Percentiles rank a stretch among this genome's conserved stretches.
Evolutionary conservation across 1,140 invertebrate species (phyloP).

Genomic region (Trichomalopsis sarcophagae): DNA sequence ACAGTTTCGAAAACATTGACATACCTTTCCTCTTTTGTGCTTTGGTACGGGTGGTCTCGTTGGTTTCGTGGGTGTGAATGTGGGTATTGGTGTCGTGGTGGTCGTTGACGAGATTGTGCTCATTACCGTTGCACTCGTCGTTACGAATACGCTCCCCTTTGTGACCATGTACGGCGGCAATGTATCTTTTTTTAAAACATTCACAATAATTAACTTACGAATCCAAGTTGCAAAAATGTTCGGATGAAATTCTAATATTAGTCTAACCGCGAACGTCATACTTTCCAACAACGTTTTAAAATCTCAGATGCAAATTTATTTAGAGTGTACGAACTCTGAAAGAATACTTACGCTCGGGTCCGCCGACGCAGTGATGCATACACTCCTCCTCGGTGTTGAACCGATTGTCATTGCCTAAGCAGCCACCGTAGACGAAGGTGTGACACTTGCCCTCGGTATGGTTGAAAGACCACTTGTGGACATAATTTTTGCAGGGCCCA

Average conservation of each 20-base stretch:
- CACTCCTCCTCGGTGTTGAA: slow-evolving; percentile 86
- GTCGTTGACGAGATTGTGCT: slow-evolving; percentile 68
- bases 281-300: no score
- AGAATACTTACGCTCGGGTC: slow-evolving; percentile 71
- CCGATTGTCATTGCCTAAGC: slow-evolving; percentile 85
- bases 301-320: no score
- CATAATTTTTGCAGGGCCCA: slow-evolving; percentile 81
- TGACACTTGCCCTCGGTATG: slow-evolving; percentile 79
- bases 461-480: slow-evolving; percentile 85
- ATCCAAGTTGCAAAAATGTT: no score
- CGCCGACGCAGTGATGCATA: slow-evolving; percentile 79
- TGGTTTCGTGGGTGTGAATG: slow-evolving; percentile 69
- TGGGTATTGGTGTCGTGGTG: slow-evolving; percentile 67
- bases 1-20: neutral
- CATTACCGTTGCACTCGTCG: slow-evolving; percentile 71
- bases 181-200: slow-evolving; percentile 68
- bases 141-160: slow-evolving; percentile 70
- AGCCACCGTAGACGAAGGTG: slow-evolving; percentile 86
- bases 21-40: slow-evolving; percentile 79
- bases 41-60: slow-evolving; percentile 80
- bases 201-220: no score
- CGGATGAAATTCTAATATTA: no score
- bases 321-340: no score
- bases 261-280: no score
- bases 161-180: slow-evolving; percentile 73